Conservation (phyloP, 2,888 invertebrate genomes). For the Physocephala rufipes region DNA sequence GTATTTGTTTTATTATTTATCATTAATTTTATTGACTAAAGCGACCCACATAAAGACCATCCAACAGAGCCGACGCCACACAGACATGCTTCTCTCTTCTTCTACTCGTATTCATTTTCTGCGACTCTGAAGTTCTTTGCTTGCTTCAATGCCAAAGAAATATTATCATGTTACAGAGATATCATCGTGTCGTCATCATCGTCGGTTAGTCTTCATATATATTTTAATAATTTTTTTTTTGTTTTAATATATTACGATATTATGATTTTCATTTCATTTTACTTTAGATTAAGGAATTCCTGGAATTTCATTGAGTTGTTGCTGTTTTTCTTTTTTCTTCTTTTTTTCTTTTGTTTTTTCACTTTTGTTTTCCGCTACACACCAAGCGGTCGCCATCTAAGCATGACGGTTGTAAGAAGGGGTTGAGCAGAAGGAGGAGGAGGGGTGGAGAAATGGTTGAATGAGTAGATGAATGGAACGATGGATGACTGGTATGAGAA, state of each 20-base stretch:
- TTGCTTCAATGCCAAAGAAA: not conserved
- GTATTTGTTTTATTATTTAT: not conserved
- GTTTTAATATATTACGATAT: slow-evolving; percentile 6
- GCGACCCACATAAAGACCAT: slow-evolving; percentile 30
- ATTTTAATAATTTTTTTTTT: not conserved
- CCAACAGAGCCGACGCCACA: not conserved
- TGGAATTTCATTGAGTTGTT: slow-evolving; percentile 36
- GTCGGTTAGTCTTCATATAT: not conserved
- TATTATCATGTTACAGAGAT: not conserved
- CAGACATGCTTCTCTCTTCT: not conserved
- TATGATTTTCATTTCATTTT: slow-evolving; percentile 44
- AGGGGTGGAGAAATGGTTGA: not conserved
- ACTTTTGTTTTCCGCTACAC: slow-evolving; percentile 12
- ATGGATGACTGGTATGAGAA: not conserved
- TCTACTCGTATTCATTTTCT: slow-evolving; percentile 16
- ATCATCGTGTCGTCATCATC: not conserved
- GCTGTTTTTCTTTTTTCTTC: not conserved
- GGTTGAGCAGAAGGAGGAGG: no score
- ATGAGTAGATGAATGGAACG: not conserved
- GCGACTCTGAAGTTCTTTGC: slow-evolving; percentile 21
- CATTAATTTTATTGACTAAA: slow-evolving; percentile 31
- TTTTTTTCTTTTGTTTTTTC: slow-evolving; percentile 30
- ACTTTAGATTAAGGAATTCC: slow-evolving; percentile 46
- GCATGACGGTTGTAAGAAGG: no score
- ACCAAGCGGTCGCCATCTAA: not conserved